Base-by-base conservation (phyloP, 1,140 invertebrate species). In the Eupeodes corollae region DNA sequence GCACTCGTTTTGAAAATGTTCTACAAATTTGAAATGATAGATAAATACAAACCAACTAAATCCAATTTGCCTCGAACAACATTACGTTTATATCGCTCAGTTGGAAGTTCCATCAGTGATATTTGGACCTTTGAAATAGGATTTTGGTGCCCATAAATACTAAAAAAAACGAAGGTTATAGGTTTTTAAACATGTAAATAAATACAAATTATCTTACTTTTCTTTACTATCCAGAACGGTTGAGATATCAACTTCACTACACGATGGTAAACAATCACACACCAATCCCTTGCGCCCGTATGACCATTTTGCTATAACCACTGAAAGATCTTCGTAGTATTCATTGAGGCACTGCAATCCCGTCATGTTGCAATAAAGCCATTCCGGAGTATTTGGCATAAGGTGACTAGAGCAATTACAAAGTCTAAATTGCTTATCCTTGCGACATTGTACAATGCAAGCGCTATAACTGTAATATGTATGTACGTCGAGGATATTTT, bases 351-450 rank as follows among this genome's bases (percentile, higher is more conserved):
- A 83, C 47, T 71, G 57, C 19, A 77, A 44, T 0, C 75, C 75
- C 32, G 75, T 70, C 35, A 82, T 72, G n/a, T 78, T 75, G 54
- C 81, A 83, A 18, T 68, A 54, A 33, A 56, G 59, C 53, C 52
- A 55, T 35, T 52, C 56, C 40, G 71, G 57, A 3, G 74, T 70
- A 37, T 78, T 79, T 0, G 80, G 81, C 55, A 79, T 79, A 45
- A 81, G 71, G 59, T 80, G 80, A 44, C 78, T 80, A 5, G 76
- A 77, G 59, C 82, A 84, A 50, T 79, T 79, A 53, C 82, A 84
- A 1, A 74, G 52, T 18, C 67, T 52, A 16, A 79, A 54, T 52
- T 83, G 80, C 0, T 76, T 75, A 44, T 77, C 70, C 53, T 77
- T 79, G 21, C 80, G 70, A 49, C 82, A 83, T 52, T 83, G 77